Evolutionary conservation across 2,113 vertebrate genomes (phyloP), one percentile per base, ranked within the genome.

Genomic region (Furnarius figulus): DNA sequence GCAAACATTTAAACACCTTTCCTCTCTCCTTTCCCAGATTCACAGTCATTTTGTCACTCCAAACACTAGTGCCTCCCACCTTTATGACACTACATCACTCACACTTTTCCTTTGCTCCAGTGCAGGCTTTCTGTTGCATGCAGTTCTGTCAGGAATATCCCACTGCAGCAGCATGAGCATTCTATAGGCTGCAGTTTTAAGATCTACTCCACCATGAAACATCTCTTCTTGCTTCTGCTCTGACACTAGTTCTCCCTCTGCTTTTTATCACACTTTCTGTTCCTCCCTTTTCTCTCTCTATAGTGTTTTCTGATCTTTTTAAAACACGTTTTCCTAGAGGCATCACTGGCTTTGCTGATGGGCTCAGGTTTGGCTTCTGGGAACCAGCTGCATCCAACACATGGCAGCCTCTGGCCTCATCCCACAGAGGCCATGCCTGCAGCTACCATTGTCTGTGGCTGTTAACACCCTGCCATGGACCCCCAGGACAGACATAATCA

Each of bases 391-490:
- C 17, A 8, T 39, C 9, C 20, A 70, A 10, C 5, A 33, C 12
- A 19, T 1, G 12, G 14, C 19, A n/a, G 7, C 4, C 4, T 5
- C 31, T 18, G 23, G 5, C 5, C 15, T 20, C 21, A 63, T 44
- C 39, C 13, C 40, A 61, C 28, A 44, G 9, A 39, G 5, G 10
- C 7, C 12, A 52, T 3, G 1, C 23, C 18, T 42, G 40, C 11
- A 47, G 40, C 6, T 67, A 19, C 2, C 8, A 7, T 4, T 14
- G 2, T 2, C 13, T 4, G 27, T 0, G 0, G 10, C 25, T 66
- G 7, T 31, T 62, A 21, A 30, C 9, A 59, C 20, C 28, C 89
- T 14, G 2, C 8, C 25, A 31, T 12, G 30, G 40, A 62, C 6
- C 70, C 4, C 6, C 15, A 31, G 28, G 68, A 46, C 3, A 68